Evolutionary conservation across 2,113 vertebrate genomes (phyloP), one percentile per base, ranked within the genome.

Genomic region (Lasiurus borealis): DNA sequence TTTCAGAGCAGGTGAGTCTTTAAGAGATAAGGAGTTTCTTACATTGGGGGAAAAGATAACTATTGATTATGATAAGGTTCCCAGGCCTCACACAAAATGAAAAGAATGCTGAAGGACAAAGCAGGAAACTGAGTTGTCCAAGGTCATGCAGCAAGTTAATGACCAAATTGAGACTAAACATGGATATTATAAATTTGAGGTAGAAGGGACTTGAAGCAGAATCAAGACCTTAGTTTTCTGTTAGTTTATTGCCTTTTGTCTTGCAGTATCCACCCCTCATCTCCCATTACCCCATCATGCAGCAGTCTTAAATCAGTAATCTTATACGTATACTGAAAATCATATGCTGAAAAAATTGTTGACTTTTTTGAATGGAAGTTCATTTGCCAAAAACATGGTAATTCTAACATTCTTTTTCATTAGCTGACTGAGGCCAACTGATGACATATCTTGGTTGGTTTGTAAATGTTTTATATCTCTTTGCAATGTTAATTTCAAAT

Each of bases 1-100:
- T 99, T 86, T 99, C 99, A 0, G 98, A 99, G 75, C 99, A 99
- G 99, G 99, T 99, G 71, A 96, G 97, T 85, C 81, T 59, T 72
- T 82, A 1, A 2, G 0, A 62, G 5, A 44, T 2, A 8, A 72
- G 13, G 64, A 62, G 18, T 62, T 71, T 76, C 40, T 57, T 19
- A 36, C 44, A 0, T 57, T 68, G 54, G 50, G 23, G 81, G 82
- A 78, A 68, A 21, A 21, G 59, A 0, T 71, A 59, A 52, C 75
- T 92, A 5, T 40, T 8, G 31, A 44, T 15, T 40, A 5, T 50
- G 31, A 21, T 75, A n/a, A 93, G n/a, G 8, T 64, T 76, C 19
- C 2, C 40, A 76, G 31, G 27, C 13, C 8, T 82, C 64, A 66
- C 23, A 44, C 3, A 73, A 71, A 91, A 68, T 82, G 89, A 59